phyloP scores from a whole-genome alignment of 1,140 invertebrate species.

The Medauroidea extradentata region DNA sequence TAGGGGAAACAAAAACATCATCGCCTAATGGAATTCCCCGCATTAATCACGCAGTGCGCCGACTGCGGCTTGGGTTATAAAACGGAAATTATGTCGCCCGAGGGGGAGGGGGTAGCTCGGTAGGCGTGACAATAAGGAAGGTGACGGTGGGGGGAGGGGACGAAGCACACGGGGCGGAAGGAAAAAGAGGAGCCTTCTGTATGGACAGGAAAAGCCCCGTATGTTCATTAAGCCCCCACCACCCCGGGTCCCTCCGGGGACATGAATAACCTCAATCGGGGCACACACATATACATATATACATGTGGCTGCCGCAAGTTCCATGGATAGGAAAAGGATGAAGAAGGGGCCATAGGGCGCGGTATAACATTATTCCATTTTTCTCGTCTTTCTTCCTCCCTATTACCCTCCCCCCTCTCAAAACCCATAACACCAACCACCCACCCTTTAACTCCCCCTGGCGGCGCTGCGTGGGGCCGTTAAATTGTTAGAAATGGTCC shows the following conservation, averaged over 20 bases:
- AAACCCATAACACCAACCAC: too few relatives aligned
- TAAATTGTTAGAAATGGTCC: too few relatives aligned
- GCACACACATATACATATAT: conserved; percentile 1
- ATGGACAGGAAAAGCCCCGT: conserved; percentile 13
- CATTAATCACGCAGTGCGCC: conserved; percentile 37
- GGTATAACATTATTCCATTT: background rate
- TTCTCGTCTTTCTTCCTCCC: too few relatives aligned
- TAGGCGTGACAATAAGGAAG: conserved; percentile 24
- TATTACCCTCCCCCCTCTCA: too few relatives aligned
- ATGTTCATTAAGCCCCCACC: conserved; percentile 17
- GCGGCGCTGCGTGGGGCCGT: too few relatives aligned
- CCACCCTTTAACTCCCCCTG: too few relatives aligned
- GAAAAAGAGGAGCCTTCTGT: conserved; percentile 13
- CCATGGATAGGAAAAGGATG: too few relatives aligned
- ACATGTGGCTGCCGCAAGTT: background rate
- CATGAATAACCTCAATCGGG: conserved; percentile 18
- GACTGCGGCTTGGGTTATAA: conserved; percentile 33
- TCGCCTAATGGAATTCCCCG: conserved; percentile 38
- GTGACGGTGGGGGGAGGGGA: conserved; percentile 37
- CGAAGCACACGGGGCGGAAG: too few relatives aligned
- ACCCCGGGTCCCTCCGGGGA: conserved; percentile 4
- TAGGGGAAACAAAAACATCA: conserved; percentile 40
- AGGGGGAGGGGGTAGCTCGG: too few relatives aligned
- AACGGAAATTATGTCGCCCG: conserved; percentile 41
- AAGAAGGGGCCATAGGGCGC: background rate